Conservation (phyloP, 2,888 invertebrate genomes). For the Mythimna loreyi region DNA sequence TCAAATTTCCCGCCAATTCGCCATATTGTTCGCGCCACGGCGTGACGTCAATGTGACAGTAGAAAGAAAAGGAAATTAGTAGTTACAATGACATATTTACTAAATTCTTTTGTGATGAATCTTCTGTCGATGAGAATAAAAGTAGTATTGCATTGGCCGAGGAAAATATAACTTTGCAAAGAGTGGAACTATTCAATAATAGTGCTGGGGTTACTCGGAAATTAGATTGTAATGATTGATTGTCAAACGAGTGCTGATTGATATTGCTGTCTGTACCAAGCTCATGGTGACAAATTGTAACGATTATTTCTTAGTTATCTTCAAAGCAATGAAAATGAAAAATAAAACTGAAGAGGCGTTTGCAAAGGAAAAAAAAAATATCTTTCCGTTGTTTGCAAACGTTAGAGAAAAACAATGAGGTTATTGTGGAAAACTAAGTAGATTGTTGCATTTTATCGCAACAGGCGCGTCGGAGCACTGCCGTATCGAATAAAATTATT, state of each 20-base stretch:
- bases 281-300: slow-evolving; percentile 5
- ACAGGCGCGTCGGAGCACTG: slow-evolving; percentile 25
- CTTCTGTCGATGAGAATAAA: slow-evolving; percentile 58
- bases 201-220: slow-evolving; percentile 69
- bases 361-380: neutral
- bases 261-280: slow-evolving; percentile 31
- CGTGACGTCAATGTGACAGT: slow-evolving; percentile 84
- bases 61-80: slow-evolving; percentile 87
- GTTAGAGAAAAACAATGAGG: neutral
- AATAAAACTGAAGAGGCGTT: neutral
- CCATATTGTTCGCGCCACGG: slow-evolving; percentile 82
- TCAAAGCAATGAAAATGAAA: neutral
- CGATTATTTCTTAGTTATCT: neutral
- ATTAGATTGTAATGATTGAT: slow-evolving; percentile 70
- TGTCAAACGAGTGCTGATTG: slow-evolving; percentile 71
- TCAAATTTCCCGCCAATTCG: slow-evolving; percentile 83
- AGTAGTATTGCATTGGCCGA: slow-evolving; percentile 55
- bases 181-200: slow-evolving; percentile 73
- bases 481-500: slow-evolving; percentile 40
- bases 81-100: slow-evolving; percentile 75
- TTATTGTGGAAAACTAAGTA: slow-evolving; percentile 5
- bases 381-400: neutral
- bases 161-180: slow-evolving; percentile 47
- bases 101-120: slow-evolving; percentile 37
- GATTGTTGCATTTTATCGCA: slow-evolving; percentile 37